Conservation (phyloP, 1,140 invertebrate species). For the Yoshiicerus persimilis region DNA sequence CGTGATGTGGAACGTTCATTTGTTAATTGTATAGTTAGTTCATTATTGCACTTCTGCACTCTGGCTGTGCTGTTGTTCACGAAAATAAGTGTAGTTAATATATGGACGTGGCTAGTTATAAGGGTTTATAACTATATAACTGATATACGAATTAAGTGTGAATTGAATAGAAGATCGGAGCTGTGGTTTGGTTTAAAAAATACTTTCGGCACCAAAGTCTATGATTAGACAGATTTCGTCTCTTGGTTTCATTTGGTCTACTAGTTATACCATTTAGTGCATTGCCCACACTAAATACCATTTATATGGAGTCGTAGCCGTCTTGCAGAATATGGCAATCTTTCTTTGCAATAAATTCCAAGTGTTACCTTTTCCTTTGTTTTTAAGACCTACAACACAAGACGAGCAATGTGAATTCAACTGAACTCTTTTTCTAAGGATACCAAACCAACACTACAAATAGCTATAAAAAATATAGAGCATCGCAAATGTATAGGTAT, state of each 20-base stretch:
- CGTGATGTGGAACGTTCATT: slow-evolving; percentile 11
- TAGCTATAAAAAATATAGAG: background rate
- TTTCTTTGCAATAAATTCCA: background rate
- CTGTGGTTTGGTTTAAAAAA: background rate
- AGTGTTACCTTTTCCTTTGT: background rate
- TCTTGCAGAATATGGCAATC: background rate
- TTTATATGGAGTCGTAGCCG: background rate
- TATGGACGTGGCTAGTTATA: background rate
- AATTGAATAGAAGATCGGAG: background rate
- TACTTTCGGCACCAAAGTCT: background rate
- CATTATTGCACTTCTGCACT: background rate
- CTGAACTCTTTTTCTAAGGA: background rate
- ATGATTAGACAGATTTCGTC: slow-evolving; percentile 8
- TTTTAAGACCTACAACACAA: background rate
- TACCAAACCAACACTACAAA: background rate
- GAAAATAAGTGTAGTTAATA: background rate
- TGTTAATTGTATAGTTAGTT: slow-evolving; percentile 13
- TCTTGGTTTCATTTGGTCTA: slow-evolving; percentile 6
- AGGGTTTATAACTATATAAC: background rate
- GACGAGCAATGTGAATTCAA: background rate
- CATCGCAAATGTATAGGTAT: background rate
- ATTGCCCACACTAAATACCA: background rate
- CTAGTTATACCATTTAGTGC: background rate
- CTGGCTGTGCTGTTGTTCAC: background rate
- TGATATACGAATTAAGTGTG: background rate